Evolutionary conservation across 1,140 invertebrate species (phyloP).

Genomic region (Druon quercuslanigerum): DNA sequence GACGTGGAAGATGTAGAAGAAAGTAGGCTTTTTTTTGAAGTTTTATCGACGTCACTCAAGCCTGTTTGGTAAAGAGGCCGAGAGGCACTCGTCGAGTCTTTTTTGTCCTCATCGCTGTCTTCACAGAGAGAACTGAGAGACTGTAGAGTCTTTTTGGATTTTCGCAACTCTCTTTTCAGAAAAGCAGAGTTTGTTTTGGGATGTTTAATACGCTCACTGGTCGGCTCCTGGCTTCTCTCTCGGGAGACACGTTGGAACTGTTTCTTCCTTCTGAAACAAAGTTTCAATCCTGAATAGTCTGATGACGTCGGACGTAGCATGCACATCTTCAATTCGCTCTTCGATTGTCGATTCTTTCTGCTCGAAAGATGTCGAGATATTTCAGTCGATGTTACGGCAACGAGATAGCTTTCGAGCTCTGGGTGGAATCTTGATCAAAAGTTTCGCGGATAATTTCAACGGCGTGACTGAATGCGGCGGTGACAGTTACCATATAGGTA

Average conservation of each 20-base stretch:
- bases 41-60: not conserved
- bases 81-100: not conserved
- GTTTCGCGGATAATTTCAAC: not conserved
- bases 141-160: slow-evolving; percentile 28
- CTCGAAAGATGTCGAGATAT: slow-evolving; percentile 40
- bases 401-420: not conserved
- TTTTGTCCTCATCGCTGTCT: slow-evolving; percentile 21
- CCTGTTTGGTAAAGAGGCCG: not conserved
- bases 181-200: slow-evolving; percentile 3
- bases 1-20: not conserved
- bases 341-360: slow-evolving; percentile 41
- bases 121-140: slow-evolving; percentile 39
- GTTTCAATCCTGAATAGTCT: slow-evolving; percentile 53
- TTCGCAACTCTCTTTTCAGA: slow-evolving; percentile 22
- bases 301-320: slow-evolving; percentile 45
- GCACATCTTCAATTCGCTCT: slow-evolving; percentile 45
- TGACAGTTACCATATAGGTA: not conserved
- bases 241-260: not conserved
- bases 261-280: slow-evolving; percentile 62
- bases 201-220: slow-evolving; percentile 31
- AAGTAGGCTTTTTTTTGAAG: not conserved
- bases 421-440: slow-evolving; percentile 30
- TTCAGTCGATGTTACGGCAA: slow-evolving; percentile 40
- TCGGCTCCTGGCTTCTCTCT: slow-evolving; percentile 30
- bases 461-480: not conserved